phyloP scores from a whole-genome alignment of 2,888 invertebrate genomes.

The Pollenia angustigena region DNA sequence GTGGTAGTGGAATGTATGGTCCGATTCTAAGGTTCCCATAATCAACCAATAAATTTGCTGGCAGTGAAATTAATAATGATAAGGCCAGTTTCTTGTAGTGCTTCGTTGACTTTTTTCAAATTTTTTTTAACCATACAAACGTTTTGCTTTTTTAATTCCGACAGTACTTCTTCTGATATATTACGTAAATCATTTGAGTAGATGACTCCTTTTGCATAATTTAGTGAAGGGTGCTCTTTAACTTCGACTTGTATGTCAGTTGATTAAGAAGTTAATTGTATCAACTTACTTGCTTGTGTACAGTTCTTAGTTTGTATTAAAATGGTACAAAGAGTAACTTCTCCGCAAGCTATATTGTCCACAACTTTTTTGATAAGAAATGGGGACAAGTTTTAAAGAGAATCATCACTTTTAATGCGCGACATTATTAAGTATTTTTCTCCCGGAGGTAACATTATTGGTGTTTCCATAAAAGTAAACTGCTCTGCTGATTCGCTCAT shows the following conservation, averaged over 20 bases:
- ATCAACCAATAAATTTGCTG: neutral
- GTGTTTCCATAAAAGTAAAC: too few species aligned
- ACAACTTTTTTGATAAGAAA: conserved; percentile 63
- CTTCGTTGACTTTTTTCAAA: neutral
- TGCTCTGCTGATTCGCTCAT: too few species aligned
- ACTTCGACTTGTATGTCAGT: conserved; percentile 26
- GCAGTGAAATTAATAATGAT: neutral
- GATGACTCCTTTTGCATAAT: conserved; percentile 8
- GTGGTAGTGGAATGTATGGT: conserved; percentile 25
- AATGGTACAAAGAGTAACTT: conserved; percentile 45
- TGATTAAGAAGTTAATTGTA: conserved; percentile 19
- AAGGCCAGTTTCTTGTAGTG: neutral
- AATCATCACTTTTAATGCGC: neutral
- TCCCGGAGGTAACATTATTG: too few species aligned
- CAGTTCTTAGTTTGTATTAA: conserved; percentile 54
- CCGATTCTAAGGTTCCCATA: conserved; percentile 35
- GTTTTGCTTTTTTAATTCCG: conserved; percentile 27
- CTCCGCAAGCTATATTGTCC: conserved; percentile 28
- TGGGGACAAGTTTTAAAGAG: conserved; percentile 38
- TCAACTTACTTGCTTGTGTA: conserved; percentile 30
- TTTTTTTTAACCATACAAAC: conserved; percentile 1
- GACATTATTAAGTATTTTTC: neutral
- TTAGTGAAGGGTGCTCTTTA: conserved; percentile 1
- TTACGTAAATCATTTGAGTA: conserved; percentile 31
- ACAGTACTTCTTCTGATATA: neutral